phyloP scores from a whole-genome alignment of 1,140 invertebrate species.

The Lineus longissimus region DNA sequence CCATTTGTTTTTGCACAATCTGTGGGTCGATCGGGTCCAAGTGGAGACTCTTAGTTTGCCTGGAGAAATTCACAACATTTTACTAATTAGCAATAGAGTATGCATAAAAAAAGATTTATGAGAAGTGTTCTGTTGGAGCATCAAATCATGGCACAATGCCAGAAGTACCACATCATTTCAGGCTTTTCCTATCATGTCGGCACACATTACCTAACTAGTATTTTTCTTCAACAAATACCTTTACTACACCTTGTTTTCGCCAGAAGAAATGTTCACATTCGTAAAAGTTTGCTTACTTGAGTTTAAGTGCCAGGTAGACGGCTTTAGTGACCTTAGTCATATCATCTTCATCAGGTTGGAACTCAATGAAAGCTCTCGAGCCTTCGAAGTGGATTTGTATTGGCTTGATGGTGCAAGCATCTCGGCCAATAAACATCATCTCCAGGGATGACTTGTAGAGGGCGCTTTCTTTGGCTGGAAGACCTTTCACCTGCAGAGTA shows the following conservation, averaged over 20 bases:
- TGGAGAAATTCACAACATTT: no score
- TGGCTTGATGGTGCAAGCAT: conserved; percentile 26
- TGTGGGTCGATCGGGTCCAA: conserved; percentile 27
- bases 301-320: conserved; percentile 76
- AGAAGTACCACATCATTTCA: no score
- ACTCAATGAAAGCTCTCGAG: conserved; percentile 61
- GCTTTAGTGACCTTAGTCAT: conserved; percentile 59
- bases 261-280: no score
- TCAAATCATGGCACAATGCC: no score
- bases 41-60: background rate
- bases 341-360: conserved; percentile 34
- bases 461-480: conserved; percentile 64
- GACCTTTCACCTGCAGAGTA: conserved; percentile 53
- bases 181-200: no score
- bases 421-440: conserved; percentile 43
- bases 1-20: conserved; percentile 20
- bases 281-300: conserved; percentile 55
- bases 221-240: no score
- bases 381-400: conserved; percentile 43
- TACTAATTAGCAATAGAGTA: no score
- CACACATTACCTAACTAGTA: no score
- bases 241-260: no score
- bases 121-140: no score
- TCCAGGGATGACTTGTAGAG: conserved; percentile 62
- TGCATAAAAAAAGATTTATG: no score